Percentiles rank a stretch among this genome's conserved stretches.
Conservation (phyloP, 2,888 invertebrate species). For the Autographa gamma region DNA sequence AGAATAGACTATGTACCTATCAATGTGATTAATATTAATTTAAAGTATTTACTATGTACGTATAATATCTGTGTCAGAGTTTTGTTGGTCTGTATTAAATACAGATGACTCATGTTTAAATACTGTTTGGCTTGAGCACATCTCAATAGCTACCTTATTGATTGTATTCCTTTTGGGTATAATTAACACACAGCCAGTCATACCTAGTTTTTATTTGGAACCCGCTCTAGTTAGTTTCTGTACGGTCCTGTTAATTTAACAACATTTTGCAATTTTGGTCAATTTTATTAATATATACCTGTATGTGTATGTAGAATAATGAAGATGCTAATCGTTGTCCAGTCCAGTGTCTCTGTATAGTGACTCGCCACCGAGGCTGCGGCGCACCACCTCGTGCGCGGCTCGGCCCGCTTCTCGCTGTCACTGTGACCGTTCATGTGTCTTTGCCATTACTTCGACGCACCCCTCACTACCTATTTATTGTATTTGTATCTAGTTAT, state of each 20-base stretch:
- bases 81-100: slow-evolving; percentile 76
- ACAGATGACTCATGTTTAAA: slow-evolving; percentile 68
- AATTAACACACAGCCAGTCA: slow-evolving; percentile 57
- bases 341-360: slow-evolving; percentile 67
- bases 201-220: slow-evolving; percentile 52
- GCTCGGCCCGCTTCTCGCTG: slow-evolving; percentile 45
- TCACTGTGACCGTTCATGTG: slow-evolving; percentile 55
- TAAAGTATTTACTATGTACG: slow-evolving; percentile 68
- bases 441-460: slow-evolving; percentile 70
- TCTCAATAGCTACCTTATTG: slow-evolving; percentile 58
- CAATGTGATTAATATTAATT: slow-evolving; percentile 82
- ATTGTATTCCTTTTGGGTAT: slow-evolving; percentile 56
- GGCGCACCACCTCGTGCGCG: slow-evolving; percentile 22
- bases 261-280: slow-evolving; percentile 82
- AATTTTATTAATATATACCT: slow-evolving; percentile 79
- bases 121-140: slow-evolving; percentile 69
- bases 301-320: slow-evolving; percentile 78
- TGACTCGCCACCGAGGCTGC: slow-evolving; percentile 39
- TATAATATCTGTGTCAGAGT: slow-evolving; percentile 64
- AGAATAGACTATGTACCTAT: slow-evolving; percentile 84
- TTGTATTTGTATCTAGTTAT: slow-evolving; percentile 73
- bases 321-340: slow-evolving; percentile 75
- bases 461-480: slow-evolving; percentile 67
- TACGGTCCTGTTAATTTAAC: slow-evolving; percentile 61
- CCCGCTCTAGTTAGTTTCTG: slow-evolving; percentile 54